These are phyloP conservation scores for Nomia melanderi DNA, from an alignment of 1,140 invertebrate species.

Conservation along the genomic window DNA sequence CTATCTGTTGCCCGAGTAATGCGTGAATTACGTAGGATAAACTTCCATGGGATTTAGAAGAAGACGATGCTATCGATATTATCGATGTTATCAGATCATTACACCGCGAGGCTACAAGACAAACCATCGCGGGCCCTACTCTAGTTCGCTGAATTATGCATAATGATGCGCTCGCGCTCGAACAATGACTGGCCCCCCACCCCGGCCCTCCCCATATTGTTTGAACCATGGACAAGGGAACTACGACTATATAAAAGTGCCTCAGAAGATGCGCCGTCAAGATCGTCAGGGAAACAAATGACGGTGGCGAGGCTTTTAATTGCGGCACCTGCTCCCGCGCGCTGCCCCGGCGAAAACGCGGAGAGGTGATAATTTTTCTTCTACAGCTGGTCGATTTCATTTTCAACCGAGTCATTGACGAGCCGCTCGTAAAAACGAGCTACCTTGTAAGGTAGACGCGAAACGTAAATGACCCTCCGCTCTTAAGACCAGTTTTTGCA, in stretches of 20 bases:
- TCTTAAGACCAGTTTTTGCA: neutral
- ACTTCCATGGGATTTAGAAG: conserved; percentile 52
- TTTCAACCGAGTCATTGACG: conserved; percentile 55
- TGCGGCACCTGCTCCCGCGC: conserved; percentile 65
- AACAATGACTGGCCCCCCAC: conserved; percentile 44
- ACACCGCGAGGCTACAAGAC: conserved; percentile 36
- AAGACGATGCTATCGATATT: conserved; percentile 59
- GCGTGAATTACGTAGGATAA: conserved; percentile 37
- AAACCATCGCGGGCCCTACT: neutral
- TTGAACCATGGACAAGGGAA: conserved; percentile 54
- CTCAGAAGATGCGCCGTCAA: conserved; percentile 65
- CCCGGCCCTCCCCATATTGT: conserved; percentile 11
- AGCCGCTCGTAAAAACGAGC: conserved; percentile 1
- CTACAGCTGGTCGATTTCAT: conserved; percentile 65
- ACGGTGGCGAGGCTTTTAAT: conserved; percentile 69
- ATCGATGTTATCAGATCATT: conserved; percentile 55
- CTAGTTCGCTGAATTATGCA: conserved; percentile 52
- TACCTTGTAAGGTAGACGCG: neutral
- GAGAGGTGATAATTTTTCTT: conserved; percentile 65
- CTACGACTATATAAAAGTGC: conserved; percentile 68
- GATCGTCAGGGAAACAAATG: conserved; percentile 72
- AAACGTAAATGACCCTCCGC: neutral
- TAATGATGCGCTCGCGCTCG: conserved; percentile 49
- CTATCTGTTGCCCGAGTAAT: conserved; percentile 49
- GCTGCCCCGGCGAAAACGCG: conserved; percentile 45